Percentiles rank a stretch among this genome's conserved stretches.
Conservation (phyloP, 2,888 invertebrate genomes). For the Micropterix aruncella region DNA sequence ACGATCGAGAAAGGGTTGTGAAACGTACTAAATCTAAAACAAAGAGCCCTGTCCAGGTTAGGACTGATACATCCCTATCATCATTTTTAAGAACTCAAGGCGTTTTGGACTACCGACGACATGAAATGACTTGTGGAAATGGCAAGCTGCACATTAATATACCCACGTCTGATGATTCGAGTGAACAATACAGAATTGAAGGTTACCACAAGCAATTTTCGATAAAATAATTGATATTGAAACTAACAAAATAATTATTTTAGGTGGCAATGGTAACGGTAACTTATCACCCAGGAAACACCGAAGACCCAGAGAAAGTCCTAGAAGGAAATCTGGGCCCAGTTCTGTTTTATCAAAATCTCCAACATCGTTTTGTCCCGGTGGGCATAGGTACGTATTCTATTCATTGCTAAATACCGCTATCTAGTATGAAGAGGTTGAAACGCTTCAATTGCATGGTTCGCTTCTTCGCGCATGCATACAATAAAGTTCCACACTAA, state of each 20-base stretch:
- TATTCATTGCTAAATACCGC: no score
- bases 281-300: slow-evolving; percentile 43
- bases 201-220: slow-evolving; percentile 17
- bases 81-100: slow-evolving; percentile 21
- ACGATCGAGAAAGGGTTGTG: slow-evolving; percentile 32
- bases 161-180: slow-evolving; percentile 47
- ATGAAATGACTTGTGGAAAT: slow-evolving; percentile 34
- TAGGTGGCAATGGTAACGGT: slow-evolving; percentile 27
- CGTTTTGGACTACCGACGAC: slow-evolving; percentile 26
- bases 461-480: no score
- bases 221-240: no score
- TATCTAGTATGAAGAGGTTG: no score
- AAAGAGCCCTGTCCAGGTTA: slow-evolving; percentile 33
- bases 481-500: no score
- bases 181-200: slow-evolving; percentile 37
- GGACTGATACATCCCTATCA: slow-evolving; percentile 22
- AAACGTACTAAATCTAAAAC: slow-evolving; percentile 35
- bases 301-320: slow-evolving; percentile 48
- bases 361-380: slow-evolving; percentile 31
- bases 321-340: slow-evolving; percentile 46
- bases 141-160: slow-evolving; percentile 40
- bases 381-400: slow-evolving; percentile 26
- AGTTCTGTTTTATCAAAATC: slow-evolving; percentile 39
- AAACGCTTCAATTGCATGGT: no score
- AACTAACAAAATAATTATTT: no score